A percentile compares a stretch with the other conserved stretches of the same genome.
Evolutionary conservation across 2,113 vertebrate species (phyloP).

Genomic region (Melanerpes aurifrons): DNA sequence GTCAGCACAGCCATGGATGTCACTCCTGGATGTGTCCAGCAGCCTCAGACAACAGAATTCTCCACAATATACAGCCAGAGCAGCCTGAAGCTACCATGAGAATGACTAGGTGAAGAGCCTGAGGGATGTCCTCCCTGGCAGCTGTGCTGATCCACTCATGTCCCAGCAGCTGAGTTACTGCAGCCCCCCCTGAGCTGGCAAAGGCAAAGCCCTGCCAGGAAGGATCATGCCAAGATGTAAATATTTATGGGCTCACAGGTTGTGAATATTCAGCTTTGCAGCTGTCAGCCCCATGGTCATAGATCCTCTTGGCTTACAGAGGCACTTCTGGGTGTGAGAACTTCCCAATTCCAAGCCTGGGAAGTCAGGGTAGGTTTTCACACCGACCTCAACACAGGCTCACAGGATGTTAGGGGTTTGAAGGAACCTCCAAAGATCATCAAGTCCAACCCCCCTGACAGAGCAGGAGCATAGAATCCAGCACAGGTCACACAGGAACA

Average conservation of each 20-base stretch:
- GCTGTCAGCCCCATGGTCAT: neutral
- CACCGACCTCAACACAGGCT: neutral
- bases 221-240: conserved; percentile 7
- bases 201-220: neutral
- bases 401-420: no score
- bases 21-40: fast-evolving
- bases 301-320: neutral
- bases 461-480: no score
- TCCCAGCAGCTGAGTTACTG: neutral
- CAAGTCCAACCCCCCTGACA: no score
- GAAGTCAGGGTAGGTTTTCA: conserved; percentile 25
- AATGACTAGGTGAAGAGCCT: neutral
- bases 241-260: conserved; percentile 35
- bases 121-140: neutral
- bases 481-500: no score
- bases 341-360: neutral
- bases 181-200: neutral
- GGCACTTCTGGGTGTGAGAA: neutral
- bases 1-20: neutral
- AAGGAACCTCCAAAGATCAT: no score
- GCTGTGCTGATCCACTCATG: neutral
- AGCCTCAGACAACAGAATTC: neutral
- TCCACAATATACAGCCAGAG: neutral
- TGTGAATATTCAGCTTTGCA: neutral
- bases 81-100: no score